Base-by-base conservation (phyloP, 2,113 vertebrate species). In the Rousettus leschenaultii region DNA sequence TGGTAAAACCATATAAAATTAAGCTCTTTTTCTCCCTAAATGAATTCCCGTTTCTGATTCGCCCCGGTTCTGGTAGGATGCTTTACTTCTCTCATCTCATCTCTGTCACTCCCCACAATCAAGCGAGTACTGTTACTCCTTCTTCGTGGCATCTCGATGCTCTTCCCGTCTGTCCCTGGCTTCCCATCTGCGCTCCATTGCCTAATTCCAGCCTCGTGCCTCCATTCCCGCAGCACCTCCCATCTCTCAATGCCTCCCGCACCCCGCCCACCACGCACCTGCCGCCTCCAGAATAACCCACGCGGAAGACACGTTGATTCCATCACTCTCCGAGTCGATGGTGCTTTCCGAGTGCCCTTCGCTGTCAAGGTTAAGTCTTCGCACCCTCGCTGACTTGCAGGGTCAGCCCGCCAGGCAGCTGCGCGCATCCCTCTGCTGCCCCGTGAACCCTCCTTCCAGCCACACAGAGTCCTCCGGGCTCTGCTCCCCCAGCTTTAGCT, bases 321-420 rank as follows among this genome's bases (percentile, higher is more conserved):
- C 24, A n/a, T 51, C 87, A 15, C n/a, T 38, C 30, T 45, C n/a
- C 45, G 53, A 11, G 7, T 26, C 65, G 65, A 6, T 35, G 18
- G 5, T 19, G 26, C 16, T 38, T 38, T 16, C 0, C 0, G 26
- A 35, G 85, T 2, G 5, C 43, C 61, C 53, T 28, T 28, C 3
- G 35, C 48, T 48, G 63, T 28, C 30, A 63, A 59, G 28, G 68
- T 9, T 11, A 11, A 15, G 33, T n/a, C 40, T 38, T 55, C 26
- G 30, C 0, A 26, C 40, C 22, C 22, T 57, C 0, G 0, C 51
- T 12, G n/a, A 28, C 0, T 2, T 2, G 18, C 19, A 21, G 51
- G 48, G 14, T 43, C 5, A 15, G 68, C 11, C 38, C 22, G 5
- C 1, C 5, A 19, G 63, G 40, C 38, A 10, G 9, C 71, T 26